These are phyloP conservation scores for Rhopalosiphum nymphaeae DNA, from an alignment of 2,888 invertebrate genomes.

Conservation along the genomic window DNA sequence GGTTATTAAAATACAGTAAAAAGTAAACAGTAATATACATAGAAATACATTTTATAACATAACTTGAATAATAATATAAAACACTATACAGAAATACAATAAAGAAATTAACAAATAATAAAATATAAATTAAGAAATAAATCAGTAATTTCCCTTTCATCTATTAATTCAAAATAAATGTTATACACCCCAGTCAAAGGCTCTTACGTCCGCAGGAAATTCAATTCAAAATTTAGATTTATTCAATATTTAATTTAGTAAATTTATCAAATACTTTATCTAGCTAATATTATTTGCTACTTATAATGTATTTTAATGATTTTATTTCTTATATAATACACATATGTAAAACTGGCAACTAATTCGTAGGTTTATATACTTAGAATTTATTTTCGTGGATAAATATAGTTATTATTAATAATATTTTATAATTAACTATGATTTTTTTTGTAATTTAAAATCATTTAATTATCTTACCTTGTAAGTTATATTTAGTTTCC, in stretches of 20 bases:
- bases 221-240: neutral
- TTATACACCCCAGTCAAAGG: neutral
- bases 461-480: conserved; percentile 23
- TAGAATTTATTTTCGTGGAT: neutral
- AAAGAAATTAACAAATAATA: too few species aligned
- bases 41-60: too few species aligned
- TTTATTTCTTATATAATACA: neutral
- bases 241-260: neutral
- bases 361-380: neutral
- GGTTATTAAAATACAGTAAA: too few species aligned
- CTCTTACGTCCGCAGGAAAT: neutral
- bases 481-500: neutral
- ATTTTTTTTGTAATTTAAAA: neutral
- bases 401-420: neutral
- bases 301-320: neutral
- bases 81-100: too few species aligned
- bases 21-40: too few species aligned
- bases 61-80: too few species aligned
- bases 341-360: neutral
- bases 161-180: neutral
- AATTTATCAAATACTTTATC: neutral
- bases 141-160: too few species aligned
- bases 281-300: neutral
- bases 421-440: neutral
- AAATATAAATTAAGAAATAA: too few species aligned